Evolutionary conservation across 2,888 invertebrate species (phyloP).

Genomic region (Philopedon plagiatum): DNA sequence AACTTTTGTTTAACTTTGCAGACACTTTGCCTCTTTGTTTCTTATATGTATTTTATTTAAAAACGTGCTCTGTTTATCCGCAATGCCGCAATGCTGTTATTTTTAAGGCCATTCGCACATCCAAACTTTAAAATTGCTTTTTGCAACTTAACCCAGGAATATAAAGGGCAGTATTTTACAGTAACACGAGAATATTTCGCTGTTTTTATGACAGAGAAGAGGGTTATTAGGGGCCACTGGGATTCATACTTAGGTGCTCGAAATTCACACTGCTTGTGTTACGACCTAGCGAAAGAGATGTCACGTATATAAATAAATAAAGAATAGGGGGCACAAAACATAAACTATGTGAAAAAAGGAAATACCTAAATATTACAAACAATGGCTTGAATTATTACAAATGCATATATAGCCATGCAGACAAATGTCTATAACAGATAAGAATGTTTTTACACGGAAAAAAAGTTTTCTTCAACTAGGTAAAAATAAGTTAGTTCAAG

Average conservation of each 20-base stretch:
- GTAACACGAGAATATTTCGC: conserved; percentile 36
- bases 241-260: conserved; percentile 43
- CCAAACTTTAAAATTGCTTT: conserved; percentile 40
- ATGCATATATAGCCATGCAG: too few relatives aligned
- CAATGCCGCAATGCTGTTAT: conserved; percentile 12
- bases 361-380: too few relatives aligned
- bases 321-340: not conserved
- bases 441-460: too few relatives aligned
- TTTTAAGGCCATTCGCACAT: conserved; percentile 9
- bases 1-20: too few relatives aligned
- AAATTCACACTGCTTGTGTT: conserved; percentile 30
- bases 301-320: conserved; percentile 43
- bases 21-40: too few relatives aligned
- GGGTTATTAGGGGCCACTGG: conserved; percentile 38
- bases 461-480: too few relatives aligned
- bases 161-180: conserved; percentile 30
- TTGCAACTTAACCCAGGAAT: conserved; percentile 24
- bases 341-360: not conserved
- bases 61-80: conserved; percentile 19
- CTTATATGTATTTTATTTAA: not conserved
- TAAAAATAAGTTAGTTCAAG: too few relatives aligned
- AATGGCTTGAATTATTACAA: too few relatives aligned
- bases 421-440: too few relatives aligned
- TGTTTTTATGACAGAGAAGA: conserved; percentile 39
- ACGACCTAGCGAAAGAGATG: conserved; percentile 33